A percentile compares a stretch with the other conserved stretches of the same genome.
Conservation (phyloP, 1,140 invertebrate species). For the Orchestia grillus region DNA sequence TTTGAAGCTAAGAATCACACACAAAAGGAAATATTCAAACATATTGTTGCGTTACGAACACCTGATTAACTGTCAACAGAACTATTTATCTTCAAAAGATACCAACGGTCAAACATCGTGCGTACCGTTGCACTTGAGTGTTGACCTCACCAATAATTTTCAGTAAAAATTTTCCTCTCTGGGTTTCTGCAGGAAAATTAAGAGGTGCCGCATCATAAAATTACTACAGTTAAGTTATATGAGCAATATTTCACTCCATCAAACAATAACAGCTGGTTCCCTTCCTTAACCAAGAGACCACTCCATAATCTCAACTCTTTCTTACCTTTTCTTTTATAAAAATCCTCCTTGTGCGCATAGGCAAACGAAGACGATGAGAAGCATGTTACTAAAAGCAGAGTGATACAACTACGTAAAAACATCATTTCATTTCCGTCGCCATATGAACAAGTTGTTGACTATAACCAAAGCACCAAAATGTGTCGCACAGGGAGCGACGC, state of each 20-base stretch:
- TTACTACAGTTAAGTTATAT: not conserved
- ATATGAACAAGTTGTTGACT: constrained; percentile 14
- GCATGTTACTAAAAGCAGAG: not conserved
- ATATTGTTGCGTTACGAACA: not conserved
- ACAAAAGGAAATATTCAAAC: too few relatives aligned
- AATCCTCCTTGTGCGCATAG: not conserved
- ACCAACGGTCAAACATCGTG: not conserved
- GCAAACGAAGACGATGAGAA: not conserved
- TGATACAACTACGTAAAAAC: constrained; percentile 40
- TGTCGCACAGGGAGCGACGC: not conserved
- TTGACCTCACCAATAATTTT: not conserved
- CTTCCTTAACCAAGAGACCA: not conserved
- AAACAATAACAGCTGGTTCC: not conserved
- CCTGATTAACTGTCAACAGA: not conserved
- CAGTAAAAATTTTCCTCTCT: not conserved
- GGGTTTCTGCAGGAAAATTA: not conserved
- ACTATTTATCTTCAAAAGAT: not conserved
- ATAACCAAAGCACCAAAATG: constrained; percentile 37
- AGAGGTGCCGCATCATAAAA: not conserved
- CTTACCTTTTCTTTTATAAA: constrained; percentile 45
- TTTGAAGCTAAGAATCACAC: too few relatives aligned
- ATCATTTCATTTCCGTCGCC: constrained; percentile 43
- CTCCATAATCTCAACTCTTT: not conserved
- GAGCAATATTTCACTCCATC: not conserved
- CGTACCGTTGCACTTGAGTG: not conserved